Evolutionary conservation across 2,113 vertebrate species (phyloP), one percentile per base, ranked within the genome.

Genomic region (Oncorhynchus gorbuscha): DNA sequence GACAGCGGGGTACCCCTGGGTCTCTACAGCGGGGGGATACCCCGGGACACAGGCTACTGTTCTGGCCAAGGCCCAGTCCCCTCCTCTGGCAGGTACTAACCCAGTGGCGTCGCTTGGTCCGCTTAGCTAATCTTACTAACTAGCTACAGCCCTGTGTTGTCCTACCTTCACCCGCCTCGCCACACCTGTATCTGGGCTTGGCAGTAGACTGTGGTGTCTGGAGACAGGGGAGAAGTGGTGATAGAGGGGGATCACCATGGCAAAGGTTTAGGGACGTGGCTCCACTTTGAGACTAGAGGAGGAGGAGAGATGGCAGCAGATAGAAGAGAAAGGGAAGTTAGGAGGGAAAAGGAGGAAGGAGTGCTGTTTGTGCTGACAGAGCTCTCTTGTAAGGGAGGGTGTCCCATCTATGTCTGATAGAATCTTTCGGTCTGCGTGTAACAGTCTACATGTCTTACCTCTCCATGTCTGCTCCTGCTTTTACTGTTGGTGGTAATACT

Each of bases 1-100:
- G 89, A 93, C 84, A 90, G 84, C 92, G 87, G 86, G 87, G 90
- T 85, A 84, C 92, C 92, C 91, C 92, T 90, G 91, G 89, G 90
- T 83, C 86, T 89, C 91, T 93, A 89, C 93, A 92, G 89, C 92
- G 82, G 89, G 83, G 79, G 72, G 73, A 16, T 28, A 24, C 67
- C 76, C 75, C 73, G 81, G 83, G 83, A 86, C 65, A 82, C 77
- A 77, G 91, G 91, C 88, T 89, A 91, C 89, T 90, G 90, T 90
- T 88, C 91, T 88, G 85, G 90, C 91, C 92, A 92, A 89, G 91
- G 90, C 91, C 90, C 91, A 72, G 90, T 88, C 89, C 92, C 91
- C 85, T 92, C 89, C 92, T 92, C 90, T 87, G 90, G 90, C 93
- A 94, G 93, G 93, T 93, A 94, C 92, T 93, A 91, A 93, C 91